These are phyloP conservation scores for Halotydeus destructor DNA, from an alignment of 1,140 invertebrate species.

Conservation along the genomic window DNA sequence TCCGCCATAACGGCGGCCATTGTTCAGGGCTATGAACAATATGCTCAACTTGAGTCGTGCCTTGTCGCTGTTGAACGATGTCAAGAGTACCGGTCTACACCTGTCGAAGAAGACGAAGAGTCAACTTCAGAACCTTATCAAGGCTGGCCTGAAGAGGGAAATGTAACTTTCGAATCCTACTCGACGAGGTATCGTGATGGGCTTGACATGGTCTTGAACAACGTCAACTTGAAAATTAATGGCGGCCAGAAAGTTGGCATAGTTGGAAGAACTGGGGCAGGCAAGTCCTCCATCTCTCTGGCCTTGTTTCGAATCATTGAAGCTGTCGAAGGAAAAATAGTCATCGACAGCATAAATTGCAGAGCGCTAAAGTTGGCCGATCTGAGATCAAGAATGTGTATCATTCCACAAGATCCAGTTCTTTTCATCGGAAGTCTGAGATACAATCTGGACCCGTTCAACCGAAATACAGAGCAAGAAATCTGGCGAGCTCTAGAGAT, in stretches of 20 bases:
- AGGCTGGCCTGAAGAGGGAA: conserved; percentile 16
- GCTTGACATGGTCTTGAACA: neutral
- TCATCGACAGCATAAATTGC: conserved; percentile 61
- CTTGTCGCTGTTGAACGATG: no score
- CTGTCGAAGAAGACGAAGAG: no score
- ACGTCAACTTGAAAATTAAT: neutral
- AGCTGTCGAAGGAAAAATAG: conserved; percentile 41
- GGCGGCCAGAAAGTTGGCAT: conserved; percentile 39
- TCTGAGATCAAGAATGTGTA: conserved; percentile 30
- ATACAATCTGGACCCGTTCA: conserved; percentile 23
- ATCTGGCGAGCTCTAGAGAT: conserved; percentile 58
- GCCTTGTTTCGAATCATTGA: conserved; percentile 26
- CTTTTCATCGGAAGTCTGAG: conserved; percentile 59
- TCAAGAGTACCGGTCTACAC: no score
- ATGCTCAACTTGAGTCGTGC: no score
- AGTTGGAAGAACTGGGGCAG: conserved; percentile 31
- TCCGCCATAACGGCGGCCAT: no score
- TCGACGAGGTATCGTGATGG: conserved; percentile 8
- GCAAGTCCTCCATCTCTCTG: conserved; percentile 23
- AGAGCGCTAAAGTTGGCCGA: conserved; percentile 32
- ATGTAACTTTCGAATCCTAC: conserved; percentile 9
- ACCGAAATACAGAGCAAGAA: conserved; percentile 52
- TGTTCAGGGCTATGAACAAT: no score
- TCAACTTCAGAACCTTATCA: no score
- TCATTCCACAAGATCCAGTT: conserved; percentile 38